Base-by-base conservation (phyloP, 1,140 invertebrate species). In the Neodiprion fabricii region DNA sequence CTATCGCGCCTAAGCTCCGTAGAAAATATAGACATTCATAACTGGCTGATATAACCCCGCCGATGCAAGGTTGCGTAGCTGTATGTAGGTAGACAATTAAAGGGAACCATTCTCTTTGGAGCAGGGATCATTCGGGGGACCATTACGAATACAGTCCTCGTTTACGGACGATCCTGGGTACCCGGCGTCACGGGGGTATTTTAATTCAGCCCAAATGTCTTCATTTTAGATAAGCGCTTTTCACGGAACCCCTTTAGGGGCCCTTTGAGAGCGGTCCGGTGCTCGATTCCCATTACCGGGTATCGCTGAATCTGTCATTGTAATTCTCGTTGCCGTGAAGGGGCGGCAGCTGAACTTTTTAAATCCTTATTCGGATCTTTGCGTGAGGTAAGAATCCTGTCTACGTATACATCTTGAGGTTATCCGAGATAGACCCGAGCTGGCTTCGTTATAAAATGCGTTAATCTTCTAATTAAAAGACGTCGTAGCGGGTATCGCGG, bases 381-480 rank as follows among this genome's bases (percentile, higher is more conserved):
- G 76, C 75, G 72, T 74, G 76, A 76, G 72, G 48, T 65, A 65
- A 65, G 12, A 14, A 14, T 14, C 61, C 12, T 65, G 61, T 40
- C 28, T 40, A 21, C 17, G 17, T 21, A 69, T 65, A 74, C 28
- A 53, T 21, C 67, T 14, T 9, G 11, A 28, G 4, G 67, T 21
- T 47, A 12, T 67, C 14, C 23, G 1, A 23, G 21, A 48, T 67
- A 10, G 17, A 48, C 61, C 61, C 70, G 12, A 28, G 28, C 28
- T 40, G 49, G 23, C 53, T 21, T 40, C 74, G 61, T 49, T 71
- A 75, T 71, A 75, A 75, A 65, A 82, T 79, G 79, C 79, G 74
- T 79, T 77, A 80, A 83, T 83, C 80, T 81, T 82, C 81, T 82
- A 82, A 83, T 84, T 84, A 81, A 82, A 81, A 80, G 80, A 76